Evolutionary conservation across 1,140 invertebrate genomes (phyloP), one percentile per base, ranked within the genome.

Genomic region (Eciton burchellii): DNA sequence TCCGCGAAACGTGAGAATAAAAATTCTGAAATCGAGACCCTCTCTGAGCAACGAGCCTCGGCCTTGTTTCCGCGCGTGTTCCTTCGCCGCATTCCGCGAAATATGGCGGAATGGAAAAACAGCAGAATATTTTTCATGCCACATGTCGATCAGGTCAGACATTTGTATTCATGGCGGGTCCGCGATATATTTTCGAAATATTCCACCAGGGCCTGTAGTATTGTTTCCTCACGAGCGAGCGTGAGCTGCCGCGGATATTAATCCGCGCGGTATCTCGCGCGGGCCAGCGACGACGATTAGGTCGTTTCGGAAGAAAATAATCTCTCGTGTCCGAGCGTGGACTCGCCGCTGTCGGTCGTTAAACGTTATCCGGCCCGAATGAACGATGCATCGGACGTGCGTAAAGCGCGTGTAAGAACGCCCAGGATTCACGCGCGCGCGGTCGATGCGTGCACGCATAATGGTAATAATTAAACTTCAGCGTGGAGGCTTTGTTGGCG

Each of bases 121-220:
- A 79, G 47, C 63, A 68, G 63, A 79, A 79, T 79, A 79, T 70
- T 79, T 79, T 79, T 79, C 74, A 79, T 79, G 49, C 63, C 56
- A 79, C 74, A 79, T 70, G 74, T 79, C 74, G 74, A 79, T 79
- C 74, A 79, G 63, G 56, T 56, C 49, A 56, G 63, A 54, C 74
- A 79, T 79, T 79, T 79, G 74, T 79, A 79, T 79, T 79, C 74
- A 79, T 56, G 63, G 35, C 52, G 49, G 3, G 63, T 49, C 56
- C 35, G 47, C 74, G 45, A 57, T 70, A 70, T 79, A 79, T 79
- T 79, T 79, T 24, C 74, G 52, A 70, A 79, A 79, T 79, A 79
- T 79, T 79, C 56, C 52, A 68, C 35, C 2, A 21, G 24, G 35
- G 11, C 63, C n/a, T n/a, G 47, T 68, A 43, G 56, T 79, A 70